phyloP scores from a whole-genome alignment of 1,140 invertebrate genomes.

The Caenorhabditis latens region DNA sequence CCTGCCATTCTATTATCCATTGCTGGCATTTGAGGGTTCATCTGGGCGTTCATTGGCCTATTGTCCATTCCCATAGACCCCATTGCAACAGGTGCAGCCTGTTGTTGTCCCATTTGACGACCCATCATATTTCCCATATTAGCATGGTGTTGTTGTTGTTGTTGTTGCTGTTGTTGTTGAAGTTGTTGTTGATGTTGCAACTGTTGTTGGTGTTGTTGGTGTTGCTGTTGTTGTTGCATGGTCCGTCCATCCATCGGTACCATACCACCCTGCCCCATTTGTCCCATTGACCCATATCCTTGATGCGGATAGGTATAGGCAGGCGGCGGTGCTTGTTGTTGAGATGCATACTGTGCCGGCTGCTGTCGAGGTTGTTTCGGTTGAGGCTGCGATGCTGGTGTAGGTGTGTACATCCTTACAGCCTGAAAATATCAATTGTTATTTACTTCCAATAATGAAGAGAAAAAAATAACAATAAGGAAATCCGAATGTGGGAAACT shows the following conservation, averaged over 20 bases:
- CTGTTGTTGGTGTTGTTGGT: not conserved
- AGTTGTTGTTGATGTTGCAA: no score
- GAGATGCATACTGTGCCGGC: not conserved
- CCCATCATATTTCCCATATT: constrained; percentile 48
- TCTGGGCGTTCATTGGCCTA: not conserved
- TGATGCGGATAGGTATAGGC: constrained; percentile 26
- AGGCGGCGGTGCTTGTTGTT: constrained; percentile 5
- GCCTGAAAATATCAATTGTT: not conserved
- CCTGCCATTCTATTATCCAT: not conserved
- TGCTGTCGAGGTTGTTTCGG: constrained; percentile 27
- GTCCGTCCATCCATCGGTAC: not conserved
- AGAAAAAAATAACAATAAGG: not conserved
- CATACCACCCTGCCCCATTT: constrained; percentile 2
- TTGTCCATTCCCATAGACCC: constrained; percentile 17
- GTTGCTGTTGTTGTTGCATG: constrained; percentile 13
- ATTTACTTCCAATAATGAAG: not conserved
- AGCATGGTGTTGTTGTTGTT: not conserved
- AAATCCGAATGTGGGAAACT: not conserved
- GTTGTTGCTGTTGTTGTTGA: constrained; percentile 9
- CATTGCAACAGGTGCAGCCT: not conserved
- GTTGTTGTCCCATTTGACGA: not conserved
- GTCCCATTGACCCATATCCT: constrained; percentile 26
- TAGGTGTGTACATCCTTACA: constrained; percentile 46
- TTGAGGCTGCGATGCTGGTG: constrained; percentile 37
- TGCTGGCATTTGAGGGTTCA: not conserved